A percentile compares a stretch with the other conserved stretches of the same genome.
Conservation (phyloP, 2,113 vertebrate genomes). For the Myotis brandtii region DNA sequence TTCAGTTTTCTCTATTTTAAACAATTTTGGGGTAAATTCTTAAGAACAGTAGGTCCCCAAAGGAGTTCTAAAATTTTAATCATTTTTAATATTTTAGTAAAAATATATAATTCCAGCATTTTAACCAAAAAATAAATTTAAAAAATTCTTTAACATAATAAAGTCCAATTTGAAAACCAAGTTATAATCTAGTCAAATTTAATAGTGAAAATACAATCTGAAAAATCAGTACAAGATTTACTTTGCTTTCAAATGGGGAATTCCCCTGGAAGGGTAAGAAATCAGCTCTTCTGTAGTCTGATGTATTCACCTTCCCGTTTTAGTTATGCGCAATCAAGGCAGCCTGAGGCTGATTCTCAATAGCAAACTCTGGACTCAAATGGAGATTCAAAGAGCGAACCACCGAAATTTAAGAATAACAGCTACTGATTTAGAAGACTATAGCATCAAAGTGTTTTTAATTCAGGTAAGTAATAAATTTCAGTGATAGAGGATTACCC, state of each 20-base stretch:
- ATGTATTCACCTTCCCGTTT: slow-evolving; percentile 57
- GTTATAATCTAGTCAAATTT: slow-evolving; percentile 45
- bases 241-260: slow-evolving; percentile 26
- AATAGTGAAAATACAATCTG: neutral
- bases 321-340: slow-evolving; percentile 93
- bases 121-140: neutral
- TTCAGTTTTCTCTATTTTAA: slow-evolving; percentile 17
- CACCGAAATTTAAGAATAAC: slow-evolving; percentile 88
- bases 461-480: slow-evolving; percentile 85
- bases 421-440: slow-evolving; percentile 88
- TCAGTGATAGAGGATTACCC: neutral
- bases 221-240: neutral
- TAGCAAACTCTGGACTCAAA: slow-evolving; percentile 89
- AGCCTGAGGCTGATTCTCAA: slow-evolving; percentile 91
- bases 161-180: slow-evolving; percentile 1
- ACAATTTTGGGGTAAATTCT: slow-evolving; percentile 14
- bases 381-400: slow-evolving; percentile 88
- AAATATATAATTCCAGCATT: neutral
- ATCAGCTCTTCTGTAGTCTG: neutral
- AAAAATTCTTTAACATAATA: neutral
- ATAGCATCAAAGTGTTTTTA: slow-evolving; percentile 88
- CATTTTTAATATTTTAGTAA: neutral
- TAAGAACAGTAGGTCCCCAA: neutral
- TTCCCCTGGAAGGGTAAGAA: neutral
- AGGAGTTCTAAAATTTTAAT: neutral